Evolutionary conservation across 1,140 invertebrate genomes (phyloP).

Genomic region (Leptopilina boulardi): DNA sequence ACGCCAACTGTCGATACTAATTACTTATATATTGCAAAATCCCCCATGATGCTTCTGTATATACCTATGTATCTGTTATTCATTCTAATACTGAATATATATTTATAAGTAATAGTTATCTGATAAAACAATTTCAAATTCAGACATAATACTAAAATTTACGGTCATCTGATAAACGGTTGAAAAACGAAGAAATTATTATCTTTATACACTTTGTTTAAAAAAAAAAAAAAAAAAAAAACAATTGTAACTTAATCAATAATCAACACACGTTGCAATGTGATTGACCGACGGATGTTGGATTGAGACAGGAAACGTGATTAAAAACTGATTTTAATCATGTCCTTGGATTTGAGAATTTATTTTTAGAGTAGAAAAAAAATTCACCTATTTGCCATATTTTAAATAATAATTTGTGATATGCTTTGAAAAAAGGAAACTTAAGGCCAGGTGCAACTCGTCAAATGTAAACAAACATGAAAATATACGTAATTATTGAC

Average conservation of each 20-base stretch:
- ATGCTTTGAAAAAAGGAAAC: no score
- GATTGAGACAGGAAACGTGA: neutral
- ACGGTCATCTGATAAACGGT: neutral
- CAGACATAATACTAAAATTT: neutral
- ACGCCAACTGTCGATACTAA: constrained; percentile 15
- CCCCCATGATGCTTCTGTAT: neutral
- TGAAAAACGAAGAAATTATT: neutral
- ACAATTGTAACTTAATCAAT: constrained; percentile 1
- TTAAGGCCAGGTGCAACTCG: no score
- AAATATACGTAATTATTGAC: no score
- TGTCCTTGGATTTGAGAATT: neutral
- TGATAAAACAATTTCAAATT: constrained; percentile 24
- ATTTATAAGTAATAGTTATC: neutral
- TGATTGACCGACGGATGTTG: neutral
- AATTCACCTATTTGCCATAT: neutral
- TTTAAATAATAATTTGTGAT: no score
- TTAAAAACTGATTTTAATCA: neutral
- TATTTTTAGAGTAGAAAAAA: neutral
- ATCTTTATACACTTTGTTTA: neutral
- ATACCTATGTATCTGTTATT: neutral
- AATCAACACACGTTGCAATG: neutral
- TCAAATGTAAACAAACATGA: no score
- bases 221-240: neutral
- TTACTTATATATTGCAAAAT: constrained; percentile 22
- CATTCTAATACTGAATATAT: no score